Base-by-base conservation (phyloP, 2,888 invertebrate species). In the Caenorhabditis doughertyi region DNA sequence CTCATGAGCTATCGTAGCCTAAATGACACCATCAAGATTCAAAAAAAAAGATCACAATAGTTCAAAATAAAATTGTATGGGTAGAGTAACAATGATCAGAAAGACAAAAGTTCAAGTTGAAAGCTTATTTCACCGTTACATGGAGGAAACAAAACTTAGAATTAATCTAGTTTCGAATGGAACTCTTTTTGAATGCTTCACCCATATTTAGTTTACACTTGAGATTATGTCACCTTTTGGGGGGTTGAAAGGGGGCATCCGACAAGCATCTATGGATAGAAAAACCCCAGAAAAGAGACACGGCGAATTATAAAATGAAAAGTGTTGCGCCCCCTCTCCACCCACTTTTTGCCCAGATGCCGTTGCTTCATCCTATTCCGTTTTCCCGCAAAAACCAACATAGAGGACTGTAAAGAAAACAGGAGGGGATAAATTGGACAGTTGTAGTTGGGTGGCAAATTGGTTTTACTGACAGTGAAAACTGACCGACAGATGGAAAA, bases 361-460 rank as follows among this genome's bases (percentile, higher is more conserved):
- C 51, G 65, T 65, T 65, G 51, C 64, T 49, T 62, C 62, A 23
- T 39, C 32, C 13, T 18, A 47, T 62, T 32, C 44, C 27, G 51
- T 47, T 62, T 47, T 51, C 44, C 72, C 62, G 62, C 72, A 62
- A 72, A 62, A 62, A 72, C 60, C 60, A 60, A 71, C 71, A 62
- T 62, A 62, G 58, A 51, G 72, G 72, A n/a, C 23, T 16, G 25
- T 27, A 42, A 16, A 18, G 25, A 35, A 29, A 25, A 32, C 16
- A 42, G 32, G n/a, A 23, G 32, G 18, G 51, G 72, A 60, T 60
- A 42, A 60, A 60, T 60, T 60, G 42, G 60, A 60, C 60, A 60
- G 60, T 60, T 60, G 60, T 60, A 60, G 60, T 60, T 42, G 44
- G 60, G 60, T 60, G 70, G 62, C 62, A 72, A 72, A 72, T 72